Evolutionary conservation across 2,797 vertebrate species (phyloP).

Genomic region (Pogoniulus pusillus): DNA sequence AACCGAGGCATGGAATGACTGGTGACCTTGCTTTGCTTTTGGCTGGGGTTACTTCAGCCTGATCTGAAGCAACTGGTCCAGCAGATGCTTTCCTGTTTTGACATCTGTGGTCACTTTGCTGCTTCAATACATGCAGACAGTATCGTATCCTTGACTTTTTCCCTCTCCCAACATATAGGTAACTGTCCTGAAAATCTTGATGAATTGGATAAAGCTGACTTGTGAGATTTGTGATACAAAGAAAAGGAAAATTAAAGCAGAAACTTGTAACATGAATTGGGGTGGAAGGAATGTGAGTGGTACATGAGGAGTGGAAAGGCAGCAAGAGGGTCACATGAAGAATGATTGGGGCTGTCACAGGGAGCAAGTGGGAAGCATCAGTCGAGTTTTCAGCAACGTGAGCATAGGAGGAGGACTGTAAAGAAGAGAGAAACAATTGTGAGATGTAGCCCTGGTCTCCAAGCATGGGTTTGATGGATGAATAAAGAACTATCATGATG

Average conservation of each 20-base stretch:
- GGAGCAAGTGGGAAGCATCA: neutral
- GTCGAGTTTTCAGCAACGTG: neutral
- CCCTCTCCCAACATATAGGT: neutral
- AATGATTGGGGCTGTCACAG: rapidly evolving
- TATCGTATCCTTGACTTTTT: slow-evolving; percentile 3
- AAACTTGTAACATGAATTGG: neutral
- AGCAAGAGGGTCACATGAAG: neutral
- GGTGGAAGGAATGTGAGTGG: neutral
- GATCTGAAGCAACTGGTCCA: neutral
- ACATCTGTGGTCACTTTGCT: slow-evolving; percentile 6
- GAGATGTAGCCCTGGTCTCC: neutral
- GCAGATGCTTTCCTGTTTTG: slow-evolving; percentile 32
- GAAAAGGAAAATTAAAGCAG: neutral
- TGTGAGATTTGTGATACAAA: neutral
- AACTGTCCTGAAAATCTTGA: neutral
- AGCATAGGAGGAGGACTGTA: neutral
- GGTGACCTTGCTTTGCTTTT: slow-evolving; percentile 41
- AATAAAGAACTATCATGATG: no score
- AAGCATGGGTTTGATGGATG: no score
- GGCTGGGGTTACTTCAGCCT: slow-evolving; percentile 23
- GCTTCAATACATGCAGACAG: neutral
- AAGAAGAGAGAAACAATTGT: neutral
- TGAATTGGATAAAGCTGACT: neutral
- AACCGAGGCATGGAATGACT: neutral
- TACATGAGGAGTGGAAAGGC: neutral